These are phyloP conservation scores for Cantharis rufa DNA, from an alignment of 2,888 invertebrate genomes.

Conservation along the genomic window DNA sequence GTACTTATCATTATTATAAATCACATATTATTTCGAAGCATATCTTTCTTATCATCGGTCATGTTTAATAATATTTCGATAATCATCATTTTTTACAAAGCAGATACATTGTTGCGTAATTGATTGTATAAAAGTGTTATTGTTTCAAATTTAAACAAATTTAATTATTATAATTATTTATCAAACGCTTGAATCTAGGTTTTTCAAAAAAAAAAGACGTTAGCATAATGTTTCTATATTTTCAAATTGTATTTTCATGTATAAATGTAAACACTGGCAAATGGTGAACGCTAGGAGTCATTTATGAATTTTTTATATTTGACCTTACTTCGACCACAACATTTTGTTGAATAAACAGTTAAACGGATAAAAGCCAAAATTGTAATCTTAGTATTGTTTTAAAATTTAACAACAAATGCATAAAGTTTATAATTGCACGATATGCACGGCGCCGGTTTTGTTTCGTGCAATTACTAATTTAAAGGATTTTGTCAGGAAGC, in stretches of 20 bases:
- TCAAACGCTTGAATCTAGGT: background rate
- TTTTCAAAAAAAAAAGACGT: background rate
- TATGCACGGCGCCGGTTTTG: background rate
- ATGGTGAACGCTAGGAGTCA: slow-evolving; percentile 8
- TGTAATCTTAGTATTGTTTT: background rate
- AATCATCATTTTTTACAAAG: too few relatives aligned
- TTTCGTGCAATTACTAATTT: background rate
- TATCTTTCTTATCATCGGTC: too few relatives aligned
- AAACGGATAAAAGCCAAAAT: slow-evolving; percentile 9
- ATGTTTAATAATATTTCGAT: too few relatives aligned
- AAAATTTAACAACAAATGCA: background rate
- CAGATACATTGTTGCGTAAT: too few relatives aligned
- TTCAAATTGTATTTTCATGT: slow-evolving; percentile 21
- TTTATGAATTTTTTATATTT: slow-evolving; percentile 23
- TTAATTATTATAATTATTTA: too few relatives aligned
- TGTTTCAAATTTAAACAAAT: too few relatives aligned
- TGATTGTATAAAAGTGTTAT: too few relatives aligned
- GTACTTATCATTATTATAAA: too few relatives aligned
- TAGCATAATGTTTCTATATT: slow-evolving; percentile 9
- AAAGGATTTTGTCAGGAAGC: background rate
- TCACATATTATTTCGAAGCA: too few relatives aligned
- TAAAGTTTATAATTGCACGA: background rate
- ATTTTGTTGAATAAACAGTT: slow-evolving; percentile 16
- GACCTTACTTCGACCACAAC: slow-evolving; percentile 15
- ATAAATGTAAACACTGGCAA: slow-evolving; percentile 22